Conservation (phyloP, 2,888 invertebrate genomes). For the Drosophila stalkeri region DNA sequence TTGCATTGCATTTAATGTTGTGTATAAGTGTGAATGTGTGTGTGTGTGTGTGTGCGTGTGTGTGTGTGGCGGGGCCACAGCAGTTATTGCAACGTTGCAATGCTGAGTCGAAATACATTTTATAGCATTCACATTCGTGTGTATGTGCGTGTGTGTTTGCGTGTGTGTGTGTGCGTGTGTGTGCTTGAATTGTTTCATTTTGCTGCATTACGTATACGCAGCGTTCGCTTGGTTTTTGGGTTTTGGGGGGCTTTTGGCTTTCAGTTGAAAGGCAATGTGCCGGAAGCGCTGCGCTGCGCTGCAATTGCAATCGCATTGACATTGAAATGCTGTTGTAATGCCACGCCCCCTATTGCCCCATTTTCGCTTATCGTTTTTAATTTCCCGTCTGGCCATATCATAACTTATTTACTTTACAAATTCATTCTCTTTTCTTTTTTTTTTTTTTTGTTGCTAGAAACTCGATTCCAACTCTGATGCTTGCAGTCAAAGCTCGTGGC, state of each 20-base stretch:
- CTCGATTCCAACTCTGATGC: slow-evolving; percentile 36
- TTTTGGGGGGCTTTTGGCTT: slow-evolving; percentile 45
- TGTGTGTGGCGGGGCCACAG: slow-evolving; percentile 42
- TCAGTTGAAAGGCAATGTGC: slow-evolving; percentile 47
- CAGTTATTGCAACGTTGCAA: slow-evolving; percentile 59
- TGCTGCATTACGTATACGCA: slow-evolving; percentile 68
- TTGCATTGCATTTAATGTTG: slow-evolving; percentile 69
- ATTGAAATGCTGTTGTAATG: slow-evolving; percentile 58
- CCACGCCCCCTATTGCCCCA: slow-evolving; percentile 4
- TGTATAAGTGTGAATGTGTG: not conserved
- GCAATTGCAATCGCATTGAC: slow-evolving; percentile 64
- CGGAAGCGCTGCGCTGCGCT: slow-evolving; percentile 39
- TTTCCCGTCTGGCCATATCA: slow-evolving; percentile 72
- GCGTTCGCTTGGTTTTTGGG: slow-evolving; percentile 35
- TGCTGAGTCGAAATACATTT: slow-evolving; percentile 61
- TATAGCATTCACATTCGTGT: slow-evolving; percentile 64
- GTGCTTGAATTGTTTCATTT: slow-evolving; percentile 60
- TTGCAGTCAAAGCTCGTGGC: slow-evolving; percentile 32
- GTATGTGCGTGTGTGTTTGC: not conserved
- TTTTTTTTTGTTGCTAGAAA: slow-evolving; percentile 19
- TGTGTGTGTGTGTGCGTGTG: not conserved
- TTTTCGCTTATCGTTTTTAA: slow-evolving; percentile 47
- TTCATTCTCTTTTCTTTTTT: not conserved
- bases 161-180: slow-evolving; percentile 15
- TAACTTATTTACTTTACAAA: slow-evolving; percentile 62